A percentile compares a stretch with the other conserved stretches of the same genome.
Conservation (phyloP, 2,888 invertebrate genomes). For the Drosophila ezoana region DNA sequence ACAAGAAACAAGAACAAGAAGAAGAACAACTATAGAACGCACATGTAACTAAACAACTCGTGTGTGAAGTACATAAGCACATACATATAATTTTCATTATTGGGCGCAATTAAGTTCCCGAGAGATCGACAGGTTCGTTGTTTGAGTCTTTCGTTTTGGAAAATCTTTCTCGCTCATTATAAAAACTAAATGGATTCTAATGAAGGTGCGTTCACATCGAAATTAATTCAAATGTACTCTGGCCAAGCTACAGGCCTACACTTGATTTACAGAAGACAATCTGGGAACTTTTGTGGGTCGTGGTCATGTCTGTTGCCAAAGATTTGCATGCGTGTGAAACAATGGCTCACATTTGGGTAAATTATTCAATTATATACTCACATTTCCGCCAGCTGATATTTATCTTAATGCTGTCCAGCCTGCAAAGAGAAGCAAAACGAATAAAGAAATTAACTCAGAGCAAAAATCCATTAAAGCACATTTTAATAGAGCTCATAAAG, state of each 20-base stretch:
- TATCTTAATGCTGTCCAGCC: constrained; percentile 38
- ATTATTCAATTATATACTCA: constrained; percentile 67
- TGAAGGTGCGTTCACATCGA: constrained; percentile 51
- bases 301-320: background rate
- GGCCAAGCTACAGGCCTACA: constrained; percentile 1
- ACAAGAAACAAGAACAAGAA: background rate
- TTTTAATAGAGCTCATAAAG: constrained; percentile 23
- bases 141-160: constrained; percentile 57
- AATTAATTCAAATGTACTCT: constrained; percentile 43
- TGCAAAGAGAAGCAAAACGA: constrained; percentile 30
- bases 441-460: constrained; percentile 41
- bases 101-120: constrained; percentile 60
- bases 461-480: constrained; percentile 21
- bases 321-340: constrained; percentile 55
- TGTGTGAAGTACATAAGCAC: background rate
- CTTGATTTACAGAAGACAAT: constrained; percentile 17
- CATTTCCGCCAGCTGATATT: constrained; percentile 52
- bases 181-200: constrained; percentile 39
- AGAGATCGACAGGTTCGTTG: constrained; percentile 62
- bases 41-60: constrained; percentile 27
- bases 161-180: constrained; percentile 33
- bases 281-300: background rate
- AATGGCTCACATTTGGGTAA: constrained; percentile 29
- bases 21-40: constrained; percentile 41
- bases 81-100: constrained; percentile 45